Percentiles rank a stretch among this genome's conserved stretches.
Conservation (phyloP, 2,888 invertebrate genomes). For the Euspilapteryx auroguttella region DNA sequence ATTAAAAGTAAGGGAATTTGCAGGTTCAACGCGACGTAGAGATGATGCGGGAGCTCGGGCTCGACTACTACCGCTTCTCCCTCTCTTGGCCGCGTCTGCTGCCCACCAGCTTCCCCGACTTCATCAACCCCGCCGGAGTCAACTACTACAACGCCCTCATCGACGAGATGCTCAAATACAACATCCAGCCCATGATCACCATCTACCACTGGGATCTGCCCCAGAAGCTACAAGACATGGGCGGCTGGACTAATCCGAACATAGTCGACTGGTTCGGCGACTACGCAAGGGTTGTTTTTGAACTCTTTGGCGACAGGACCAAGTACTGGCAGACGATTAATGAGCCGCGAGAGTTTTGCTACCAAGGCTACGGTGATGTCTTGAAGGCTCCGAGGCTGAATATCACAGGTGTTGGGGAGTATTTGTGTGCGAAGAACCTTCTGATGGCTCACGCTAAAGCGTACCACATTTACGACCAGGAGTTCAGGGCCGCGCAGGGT, state of each 20-base stretch:
- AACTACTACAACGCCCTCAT: conserved; percentile 68
- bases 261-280: conserved; percentile 51
- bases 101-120: conserved; percentile 56
- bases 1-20: too few species aligned
- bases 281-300: too few species aligned
- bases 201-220: too few species aligned
- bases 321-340: conserved; percentile 65
- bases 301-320: too few species aligned
- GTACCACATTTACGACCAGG: conserved; percentile 50
- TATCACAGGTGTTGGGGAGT: conserved; percentile 36
- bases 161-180: conserved; percentile 60
- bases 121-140: conserved; percentile 63
- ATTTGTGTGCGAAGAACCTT: conserved; percentile 52
- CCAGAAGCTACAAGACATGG: too few species aligned
- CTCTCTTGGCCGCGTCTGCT: conserved; percentile 66
- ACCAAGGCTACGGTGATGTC: conserved; percentile 4
- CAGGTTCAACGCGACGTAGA: conserved; percentile 6
- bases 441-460: conserved; percentile 58
- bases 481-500: conserved; percentile 16
- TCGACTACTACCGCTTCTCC: conserved; percentile 58
- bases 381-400: conserved; percentile 19
- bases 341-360: conserved; percentile 27
- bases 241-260: conserved; percentile 56
- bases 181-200: conserved; percentile 59
- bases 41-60: conserved; percentile 6